Base-by-base conservation (phyloP, 2,113 vertebrate species). In the Zosterops borbonicus region DNA sequence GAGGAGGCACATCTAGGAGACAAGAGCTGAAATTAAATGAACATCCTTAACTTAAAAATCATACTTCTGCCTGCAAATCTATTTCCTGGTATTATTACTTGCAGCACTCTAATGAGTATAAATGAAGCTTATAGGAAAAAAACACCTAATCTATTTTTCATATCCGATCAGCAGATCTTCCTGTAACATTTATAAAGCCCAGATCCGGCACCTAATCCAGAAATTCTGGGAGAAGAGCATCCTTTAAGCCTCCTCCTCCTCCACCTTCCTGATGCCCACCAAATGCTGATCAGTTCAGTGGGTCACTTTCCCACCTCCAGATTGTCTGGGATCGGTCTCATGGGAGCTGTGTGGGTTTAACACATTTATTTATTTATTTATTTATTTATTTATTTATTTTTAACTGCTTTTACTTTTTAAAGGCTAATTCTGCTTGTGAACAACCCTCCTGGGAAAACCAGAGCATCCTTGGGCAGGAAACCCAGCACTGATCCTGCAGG, bases 331-430 rank as follows among this genome's bases (percentile, higher is more conserved):
- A 98, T 64, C 94, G 92, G 23, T 88, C 97, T 97, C 22, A 87
- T 95, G 97, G 52, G 98, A 98, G 64, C 80, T 21, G 92, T 98
- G 20, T 21, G 19, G 8, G 20, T 55, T 55, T 55, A 55, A 33
- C 12, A 33, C 29, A 21, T 55, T 20, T 12, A 20, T 31, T 31
- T 29, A 53, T 53, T 39, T 37, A 37, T 37, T 37, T 37, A 37
- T 37, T 53, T 31, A 31, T 55, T 55, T 55, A 55, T 55, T 53
- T 55, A 33, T 55, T 55, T 55, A 20, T 20, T 21, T 33, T 12
- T 98, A 98, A 97, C 82, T 44, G 58, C 47, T 67, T 98, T 98
- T 81, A 98, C 97, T 71, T 29, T 98, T 52, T 79, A 97, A n/a
- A 78, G 97, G 97, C 97, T 98, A 96, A 58, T 37, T 33, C 47